phyloP scores from a whole-genome alignment of 2,888 invertebrate genomes.

The Herminia tarsipennalis region DNA sequence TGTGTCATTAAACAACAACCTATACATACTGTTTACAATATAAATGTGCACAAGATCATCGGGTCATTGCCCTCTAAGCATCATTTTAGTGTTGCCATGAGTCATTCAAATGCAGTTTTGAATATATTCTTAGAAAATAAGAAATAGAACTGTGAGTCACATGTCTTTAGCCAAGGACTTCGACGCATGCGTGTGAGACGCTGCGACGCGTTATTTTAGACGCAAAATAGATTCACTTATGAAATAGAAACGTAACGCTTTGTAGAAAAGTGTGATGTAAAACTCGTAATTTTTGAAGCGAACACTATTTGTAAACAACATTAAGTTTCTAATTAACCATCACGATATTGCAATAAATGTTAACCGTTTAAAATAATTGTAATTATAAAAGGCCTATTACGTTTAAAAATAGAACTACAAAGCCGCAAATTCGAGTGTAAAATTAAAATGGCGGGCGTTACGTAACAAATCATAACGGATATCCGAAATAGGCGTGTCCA shows the following conservation, averaged over 20 bases:
- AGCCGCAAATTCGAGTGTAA: conserved; percentile 26
- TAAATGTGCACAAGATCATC: conserved; percentile 61
- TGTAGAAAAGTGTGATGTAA: conserved; percentile 20
- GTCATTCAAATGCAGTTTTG: conserved; percentile 79
- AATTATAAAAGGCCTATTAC: conserved; percentile 19
- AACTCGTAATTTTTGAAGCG: conserved; percentile 7
- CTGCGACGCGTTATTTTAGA: conserved; percentile 53
- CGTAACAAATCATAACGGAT: conserved; percentile 56
- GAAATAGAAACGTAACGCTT: conserved; percentile 37
- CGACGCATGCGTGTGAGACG: conserved; percentile 43
- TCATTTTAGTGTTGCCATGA: conserved; percentile 65
- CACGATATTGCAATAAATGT: conserved; percentile 4
- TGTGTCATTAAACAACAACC: conserved; percentile 15
- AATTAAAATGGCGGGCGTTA: conserved; percentile 30
- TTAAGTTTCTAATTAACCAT: no score
- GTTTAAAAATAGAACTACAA: conserved; percentile 26
- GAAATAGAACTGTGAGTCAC: conserved; percentile 79
- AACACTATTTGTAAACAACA: conserved; percentile 7
- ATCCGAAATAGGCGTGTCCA: conserved; percentile 47
- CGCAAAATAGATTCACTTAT: conserved; percentile 39
- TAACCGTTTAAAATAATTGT: conserved; percentile 24
- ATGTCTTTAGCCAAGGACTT: conserved; percentile 73
- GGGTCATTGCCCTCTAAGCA: conserved; percentile 68
- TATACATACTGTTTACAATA: conserved; percentile 32
- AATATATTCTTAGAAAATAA: conserved; percentile 81